Percentiles rank a stretch among this genome's conserved stretches.
These are phyloP conservation scores for Alouatta palliata DNA, from an alignment of 2,113 vertebrate species.

Conservation along the genomic window DNA sequence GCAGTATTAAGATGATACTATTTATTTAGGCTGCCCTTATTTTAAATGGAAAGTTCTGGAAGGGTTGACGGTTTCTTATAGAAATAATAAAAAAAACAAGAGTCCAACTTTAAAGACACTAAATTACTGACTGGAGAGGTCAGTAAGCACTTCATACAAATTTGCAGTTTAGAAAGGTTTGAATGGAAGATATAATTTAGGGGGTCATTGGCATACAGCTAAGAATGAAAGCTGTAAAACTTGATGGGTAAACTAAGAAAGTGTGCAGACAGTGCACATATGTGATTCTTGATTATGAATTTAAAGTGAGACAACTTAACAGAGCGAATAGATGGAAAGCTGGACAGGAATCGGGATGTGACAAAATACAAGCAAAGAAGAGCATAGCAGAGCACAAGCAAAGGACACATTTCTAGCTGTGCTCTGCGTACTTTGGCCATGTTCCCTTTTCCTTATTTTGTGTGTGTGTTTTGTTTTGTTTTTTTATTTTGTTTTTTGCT, in stretches of 20 bases:
- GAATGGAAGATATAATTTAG: not conserved
- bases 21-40: not conserved
- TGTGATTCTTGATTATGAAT: not conserved
- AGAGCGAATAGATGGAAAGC: not conserved
- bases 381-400: not conserved
- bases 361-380: not conserved
- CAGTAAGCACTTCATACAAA: not conserved
- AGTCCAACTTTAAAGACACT: not conserved
- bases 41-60: not conserved
- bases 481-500: not conserved
- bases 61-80: not conserved
- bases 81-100: not conserved
- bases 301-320: not conserved
- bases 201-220: not conserved
- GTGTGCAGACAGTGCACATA: not conserved
- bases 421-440: accelerated
- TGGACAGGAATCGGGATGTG: not conserved
- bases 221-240: not conserved
- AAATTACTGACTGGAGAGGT: not conserved
- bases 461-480: no score
- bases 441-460: no score
- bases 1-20: not conserved
- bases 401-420: not conserved
- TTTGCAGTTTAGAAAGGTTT: not conserved
- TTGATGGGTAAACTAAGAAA: not conserved